phyloP scores from a whole-genome alignment of 2,888 invertebrate species.

The Dryadula phaetusa region DNA sequence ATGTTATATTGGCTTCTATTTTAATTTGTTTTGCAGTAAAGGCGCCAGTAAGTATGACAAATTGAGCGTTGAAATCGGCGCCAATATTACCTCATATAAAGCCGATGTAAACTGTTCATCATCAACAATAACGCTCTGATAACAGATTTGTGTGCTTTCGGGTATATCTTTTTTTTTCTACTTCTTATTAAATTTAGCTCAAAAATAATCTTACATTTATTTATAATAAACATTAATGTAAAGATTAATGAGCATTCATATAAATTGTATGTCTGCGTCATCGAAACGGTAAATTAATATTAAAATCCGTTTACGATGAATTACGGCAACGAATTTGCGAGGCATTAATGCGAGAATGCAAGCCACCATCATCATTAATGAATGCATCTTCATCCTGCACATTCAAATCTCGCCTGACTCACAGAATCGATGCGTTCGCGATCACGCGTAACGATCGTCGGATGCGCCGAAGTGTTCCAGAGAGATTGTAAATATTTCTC shows the following conservation, averaged over 20 bases:
- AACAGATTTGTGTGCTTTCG: constrained; percentile 33
- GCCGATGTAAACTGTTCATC: constrained; percentile 36
- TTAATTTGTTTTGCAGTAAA: constrained; percentile 44
- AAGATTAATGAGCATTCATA: constrained; percentile 7
- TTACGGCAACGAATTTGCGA: constrained; percentile 42
- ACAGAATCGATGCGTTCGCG: constrained; percentile 79
- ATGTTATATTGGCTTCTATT: constrained; percentile 50
- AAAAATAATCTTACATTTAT: constrained; percentile 20
- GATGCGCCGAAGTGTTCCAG: constrained; percentile 83
- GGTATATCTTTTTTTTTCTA: constrained; percentile 16
- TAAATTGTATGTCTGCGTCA: constrained; percentile 25
- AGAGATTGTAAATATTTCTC: constrained; percentile 84
- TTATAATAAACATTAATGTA: constrained; percentile 25
- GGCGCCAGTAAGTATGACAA: constrained; percentile 45
- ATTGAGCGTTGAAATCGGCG: constrained; percentile 41
- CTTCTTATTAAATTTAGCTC: constrained; percentile 14
- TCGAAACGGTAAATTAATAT: constrained; percentile 33
- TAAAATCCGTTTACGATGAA: constrained; percentile 38
- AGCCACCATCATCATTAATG: constrained; percentile 65
- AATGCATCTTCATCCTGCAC: constrained; percentile 68
- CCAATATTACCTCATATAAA: constrained; percentile 38
- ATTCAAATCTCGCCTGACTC: constrained; percentile 75
- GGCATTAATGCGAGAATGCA: constrained; percentile 56
- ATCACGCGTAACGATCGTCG: constrained; percentile 80
- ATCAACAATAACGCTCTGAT: constrained; percentile 34